Base-by-base conservation (phyloP, 2,797 vertebrate species). In the Odontamblyopus rebecca region DNA sequence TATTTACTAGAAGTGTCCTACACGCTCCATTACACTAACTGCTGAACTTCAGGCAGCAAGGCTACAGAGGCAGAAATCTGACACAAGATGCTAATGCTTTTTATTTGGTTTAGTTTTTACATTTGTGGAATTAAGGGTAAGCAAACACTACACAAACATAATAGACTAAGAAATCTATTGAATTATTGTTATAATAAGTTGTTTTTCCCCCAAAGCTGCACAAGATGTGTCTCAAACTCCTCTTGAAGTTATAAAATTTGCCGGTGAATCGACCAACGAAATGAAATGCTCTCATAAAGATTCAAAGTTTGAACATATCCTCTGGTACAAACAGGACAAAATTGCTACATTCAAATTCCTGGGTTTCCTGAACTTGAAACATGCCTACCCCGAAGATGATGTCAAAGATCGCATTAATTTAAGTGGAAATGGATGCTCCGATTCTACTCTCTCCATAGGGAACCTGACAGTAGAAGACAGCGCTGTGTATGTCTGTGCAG, bases 401-500 rank as follows among this genome's bases (percentile, higher is more conserved):
- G 29, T 77, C 15, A 64, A 68, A 16, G 72, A 12, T 12, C 83
- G 81, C 38, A 56, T 88, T 50, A 67, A 6, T 32, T 57, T 89
- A 2, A 4, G 5, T 0, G 87, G 87, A 72, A 0, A 83, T 1
- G 82, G 5, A 18, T 1, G 44, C 0, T 56, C 30, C 12, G 0
- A 50, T 0, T 79, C 73, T 1, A 69, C 8, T 4, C 69, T 90
- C 35, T 75, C n/a, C 2, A 51, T 89, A 67, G 68, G 18, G 1
- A n/a, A 57, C 27, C 6, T 90, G 1, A 11, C 19, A 1, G 6
- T 60, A 3, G 19, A 23, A 0, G 84, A 88, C 78, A 84, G 73
- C 2, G 84, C 68, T 0, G 67, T 86, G 57, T 88, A 85, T 72
- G 83, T 80, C 79, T 90, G 89, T 69, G 87, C 83, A 67, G 82